These are phyloP conservation scores for Tachuris rubrigastra DNA, from an alignment of 2,113 vertebrate genomes.

Conservation along the genomic window DNA sequence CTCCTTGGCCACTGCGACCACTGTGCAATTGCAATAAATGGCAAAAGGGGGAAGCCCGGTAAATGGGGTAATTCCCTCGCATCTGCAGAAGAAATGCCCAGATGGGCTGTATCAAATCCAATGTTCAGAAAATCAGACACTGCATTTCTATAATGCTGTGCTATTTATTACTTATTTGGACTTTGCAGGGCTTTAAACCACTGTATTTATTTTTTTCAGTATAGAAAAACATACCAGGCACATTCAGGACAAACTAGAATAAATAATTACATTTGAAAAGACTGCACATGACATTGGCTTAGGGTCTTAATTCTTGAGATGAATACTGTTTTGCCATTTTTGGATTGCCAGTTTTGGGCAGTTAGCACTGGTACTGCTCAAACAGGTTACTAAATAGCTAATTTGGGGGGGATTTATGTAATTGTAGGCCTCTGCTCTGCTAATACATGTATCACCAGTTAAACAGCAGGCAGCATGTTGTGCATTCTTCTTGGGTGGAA, in stretches of 20 bases:
- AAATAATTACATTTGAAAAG: slow-evolving; percentile 7
- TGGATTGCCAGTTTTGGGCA: slow-evolving; percentile 60
- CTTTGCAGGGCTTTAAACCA: background rate
- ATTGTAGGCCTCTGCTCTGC: background rate
- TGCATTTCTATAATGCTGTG: background rate
- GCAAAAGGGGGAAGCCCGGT: background rate
- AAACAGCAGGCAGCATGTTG: background rate
- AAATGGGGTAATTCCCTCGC: background rate
- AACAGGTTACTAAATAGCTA: slow-evolving; percentile 51
- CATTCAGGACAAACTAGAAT: background rate
- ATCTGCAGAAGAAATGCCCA: background rate
- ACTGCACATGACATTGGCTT: background rate
- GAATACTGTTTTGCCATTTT: background rate
- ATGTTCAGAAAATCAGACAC: background rate
- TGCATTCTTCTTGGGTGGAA: slow-evolving; percentile 39
- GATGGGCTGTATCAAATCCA: background rate
- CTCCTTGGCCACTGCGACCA: background rate
- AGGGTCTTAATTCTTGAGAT: slow-evolving; percentile 14
- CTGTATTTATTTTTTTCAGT: slow-evolving; percentile 30
- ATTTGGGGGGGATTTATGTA: slow-evolving; percentile 53
- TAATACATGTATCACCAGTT: slow-evolving; percentile 39
- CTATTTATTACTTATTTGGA: background rate
- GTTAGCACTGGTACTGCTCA: slow-evolving; percentile 55
- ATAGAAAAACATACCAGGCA: background rate
- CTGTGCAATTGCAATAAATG: background rate